Base-by-base conservation (phyloP, 2,113 vertebrate species). In the Tursiops truncatus region DNA sequence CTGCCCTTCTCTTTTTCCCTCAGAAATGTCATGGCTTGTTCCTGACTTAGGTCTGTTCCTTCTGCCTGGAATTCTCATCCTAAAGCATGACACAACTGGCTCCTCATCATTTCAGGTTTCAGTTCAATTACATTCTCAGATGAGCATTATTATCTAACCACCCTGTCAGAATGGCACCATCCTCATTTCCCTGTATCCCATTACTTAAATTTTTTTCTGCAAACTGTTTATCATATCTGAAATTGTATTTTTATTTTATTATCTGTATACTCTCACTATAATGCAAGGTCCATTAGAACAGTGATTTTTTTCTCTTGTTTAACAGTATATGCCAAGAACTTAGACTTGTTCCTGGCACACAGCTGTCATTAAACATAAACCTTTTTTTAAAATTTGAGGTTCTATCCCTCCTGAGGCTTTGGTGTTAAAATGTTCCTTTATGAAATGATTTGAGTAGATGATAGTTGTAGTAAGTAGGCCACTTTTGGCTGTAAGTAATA, bases 351-450 rank as follows among this genome's bases (percentile, higher is more conserved):
- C 65, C 62, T 92, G 79, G 62, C 26, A 90, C 53, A 67, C 23
- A 86, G 23, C 28, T 96, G 13, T 76, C 71, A 94, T 94, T 73
- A 88, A 70, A 25, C 90, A 28, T 86, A 76, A 90, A 70, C 9
- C 44, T 68, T 60, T 73, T 44, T 3, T 0, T 36, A 83, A 79
- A 53, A 56, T 36, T 36, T 96, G 83, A 89, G 56, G 20, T 90
- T 91, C 4, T 36, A 2, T 53, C 15, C 73, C 74, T 44, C 53
- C 60, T 89, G 41, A 92, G 56, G 36, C 81, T 96, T 93, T 73
- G 73, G 11, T 95, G 47, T 91, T 91, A 88, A 88, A 94, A 73
- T 93, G 25, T 41, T 25, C 80, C 74, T 87, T 67, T 89, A 11
- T 68, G 67, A 85, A 82, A 60, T 53, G 36, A 65, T 67, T 10